Evolutionary conservation across 2,113 vertebrate species (phyloP).

Genomic region (Anas platyrhynchos): DNA sequence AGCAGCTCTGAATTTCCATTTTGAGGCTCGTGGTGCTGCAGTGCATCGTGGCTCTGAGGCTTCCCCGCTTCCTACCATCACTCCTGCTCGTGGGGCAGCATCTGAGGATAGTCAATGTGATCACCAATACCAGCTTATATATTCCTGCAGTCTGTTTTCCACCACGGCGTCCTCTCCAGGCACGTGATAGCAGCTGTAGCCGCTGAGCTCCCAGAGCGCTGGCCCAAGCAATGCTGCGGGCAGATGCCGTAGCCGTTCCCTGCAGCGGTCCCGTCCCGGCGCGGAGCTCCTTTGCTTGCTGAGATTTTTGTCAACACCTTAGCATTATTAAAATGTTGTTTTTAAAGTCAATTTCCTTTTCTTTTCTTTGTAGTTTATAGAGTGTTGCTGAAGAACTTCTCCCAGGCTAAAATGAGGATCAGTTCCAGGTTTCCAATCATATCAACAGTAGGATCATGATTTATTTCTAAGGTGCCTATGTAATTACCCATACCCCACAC

Average conservation of each 20-base stretch:
- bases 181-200: not conserved
- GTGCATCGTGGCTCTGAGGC: not conserved
- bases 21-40: fast-evolving
- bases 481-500: not conserved
- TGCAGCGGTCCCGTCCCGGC: not conserved
- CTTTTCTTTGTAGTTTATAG: slow-evolving; percentile 58
- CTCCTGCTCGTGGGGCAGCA: not conserved
- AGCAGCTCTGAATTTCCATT: not conserved
- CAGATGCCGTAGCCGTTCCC: not conserved
- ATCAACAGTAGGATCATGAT: slow-evolving; percentile 20
- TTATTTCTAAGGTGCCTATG: slow-evolving; percentile 1
- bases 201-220: not conserved
- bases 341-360: slow-evolving; percentile 59
- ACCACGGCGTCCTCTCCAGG: not conserved
- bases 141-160: not conserved
- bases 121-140: not conserved
- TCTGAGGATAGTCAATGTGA: not conserved
- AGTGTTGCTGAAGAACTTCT: slow-evolving; percentile 52
- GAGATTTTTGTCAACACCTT: slow-evolving; percentile 44
- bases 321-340: slow-evolving; percentile 36
- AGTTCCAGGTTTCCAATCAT: slow-evolving; percentile 38
- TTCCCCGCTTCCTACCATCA: fast-evolving
- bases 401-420: slow-evolving; percentile 28
- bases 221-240: not conserved
- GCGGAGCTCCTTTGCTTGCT: not conserved